Evolutionary conservation across 2,888 invertebrate species (phyloP).

Genomic region (Nomada ruficornis): DNA sequence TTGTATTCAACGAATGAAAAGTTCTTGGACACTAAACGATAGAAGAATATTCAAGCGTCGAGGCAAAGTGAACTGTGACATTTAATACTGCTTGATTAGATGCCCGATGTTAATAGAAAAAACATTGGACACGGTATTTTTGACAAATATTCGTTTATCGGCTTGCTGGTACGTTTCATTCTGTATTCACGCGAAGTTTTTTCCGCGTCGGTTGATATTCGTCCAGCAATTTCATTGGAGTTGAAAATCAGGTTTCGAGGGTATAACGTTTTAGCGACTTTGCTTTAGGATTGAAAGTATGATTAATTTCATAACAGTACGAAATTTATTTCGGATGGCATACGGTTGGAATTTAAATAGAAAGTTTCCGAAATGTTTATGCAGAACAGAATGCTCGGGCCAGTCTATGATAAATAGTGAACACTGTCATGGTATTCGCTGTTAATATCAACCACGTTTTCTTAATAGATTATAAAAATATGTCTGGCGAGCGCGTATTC

Average conservation of each 20-base stretch:
- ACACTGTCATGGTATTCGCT: neutral
- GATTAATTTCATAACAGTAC: neutral
- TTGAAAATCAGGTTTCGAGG: conserved; percentile 10
- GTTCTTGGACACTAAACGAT: neutral
- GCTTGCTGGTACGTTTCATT: neutral
- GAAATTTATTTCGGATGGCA: neutral
- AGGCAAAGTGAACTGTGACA: neutral
- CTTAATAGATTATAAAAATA: conserved; percentile 46
- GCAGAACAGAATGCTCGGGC: neutral
- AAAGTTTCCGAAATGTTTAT: neutral
- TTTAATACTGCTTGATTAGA: neutral
- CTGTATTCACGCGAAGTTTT: neutral
- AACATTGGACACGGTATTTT: no score
- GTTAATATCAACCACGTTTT: conserved; percentile 13
- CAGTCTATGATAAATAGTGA: neutral
- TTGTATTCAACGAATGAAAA: neutral
- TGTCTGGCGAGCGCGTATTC: conserved; percentile 21
- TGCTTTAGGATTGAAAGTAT: no score
- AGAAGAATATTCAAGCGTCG: neutral
- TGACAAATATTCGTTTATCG: neutral
- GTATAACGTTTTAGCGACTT: neutral
- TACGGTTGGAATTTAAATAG: neutral
- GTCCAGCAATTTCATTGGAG: conserved; percentile 22
- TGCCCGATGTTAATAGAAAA: no score
- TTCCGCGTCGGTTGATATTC: neutral